Evolutionary conservation across 2,888 invertebrate species (phyloP), one percentile per base, ranked within the genome.

Genomic region (Nomada ruficornis): DNA sequence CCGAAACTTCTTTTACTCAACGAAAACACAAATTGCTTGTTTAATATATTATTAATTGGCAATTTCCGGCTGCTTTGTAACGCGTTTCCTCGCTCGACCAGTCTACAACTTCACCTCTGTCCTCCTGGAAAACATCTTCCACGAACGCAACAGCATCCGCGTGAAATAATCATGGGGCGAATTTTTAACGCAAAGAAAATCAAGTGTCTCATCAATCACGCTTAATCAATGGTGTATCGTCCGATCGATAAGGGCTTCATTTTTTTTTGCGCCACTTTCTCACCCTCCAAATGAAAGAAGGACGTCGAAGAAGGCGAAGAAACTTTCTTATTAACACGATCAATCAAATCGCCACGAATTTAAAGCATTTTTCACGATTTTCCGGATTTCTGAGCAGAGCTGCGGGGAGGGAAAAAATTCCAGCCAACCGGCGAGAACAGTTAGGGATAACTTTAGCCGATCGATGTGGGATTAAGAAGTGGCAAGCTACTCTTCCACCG

Each of bases 291-390:
- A 89, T 88, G 87, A 89, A 87, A 80, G 78, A 69, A 65, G 75
- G 82, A 84, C 73, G 85, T 83, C 82, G 82, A 79, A 88, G 83
- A 86, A 83, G 86, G 84, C 85, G 85, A 83, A 85, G 87, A 90
- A 91, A 91, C 87, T 91, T 91, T 91, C 88, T 90, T 91, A 91
- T 91, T 91, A 91, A 90, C 90, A 86, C 91, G 87, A 91, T 92
- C 91, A 91, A 91, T 92, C 92, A 91, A 91, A 89, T 83, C 86
- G 80, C 83, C 83, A 82, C 79, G 86, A 91, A 89, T 89, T 91
- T 89, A 77, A 88, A 88, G 87, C 88, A 84, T 89, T 91, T 91
- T 90, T 90, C 87, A 84, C 84, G 88, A 88, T 89, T 88, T 89
- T 86, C 86, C 89, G 80, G 88, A 81, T 88, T 88, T 86, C 84